A percentile compares a stretch with the other conserved stretches of the same genome.
phyloP scores from a whole-genome alignment of 2,888 invertebrate genomes.

The Lydus trimaculatus region DNA sequence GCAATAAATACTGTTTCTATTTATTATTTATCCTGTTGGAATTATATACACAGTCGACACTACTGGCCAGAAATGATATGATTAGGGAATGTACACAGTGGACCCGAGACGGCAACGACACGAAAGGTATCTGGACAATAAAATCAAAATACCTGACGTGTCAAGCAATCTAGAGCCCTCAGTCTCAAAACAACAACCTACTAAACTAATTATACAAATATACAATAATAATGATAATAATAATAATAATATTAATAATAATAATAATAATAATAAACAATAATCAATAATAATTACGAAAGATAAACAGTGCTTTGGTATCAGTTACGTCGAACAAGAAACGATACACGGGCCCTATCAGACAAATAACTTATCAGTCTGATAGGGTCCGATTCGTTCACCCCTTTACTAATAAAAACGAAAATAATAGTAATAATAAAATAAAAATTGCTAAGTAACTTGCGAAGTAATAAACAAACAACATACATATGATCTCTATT shows the following conservation, averaged over 20 bases:
- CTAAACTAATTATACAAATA: constrained; percentile 57
- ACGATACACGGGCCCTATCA: constrained; percentile 15
- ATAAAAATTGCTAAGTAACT: background rate
- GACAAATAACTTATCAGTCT: constrained; percentile 11
- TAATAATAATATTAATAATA: constrained; percentile 52
- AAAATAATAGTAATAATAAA: constrained; percentile 14
- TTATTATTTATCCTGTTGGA: background rate
- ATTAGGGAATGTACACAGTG: constrained; percentile 59
- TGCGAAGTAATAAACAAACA: background rate
- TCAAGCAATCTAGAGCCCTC: constrained; percentile 48
- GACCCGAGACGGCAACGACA: constrained; percentile 44
- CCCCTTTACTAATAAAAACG: background rate
- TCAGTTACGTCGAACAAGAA: constrained; percentile 61
- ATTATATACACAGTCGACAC: constrained; percentile 52
- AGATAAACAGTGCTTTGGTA: constrained; percentile 63
- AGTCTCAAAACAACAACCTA: constrained; percentile 61
- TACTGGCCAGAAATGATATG: constrained; percentile 60
- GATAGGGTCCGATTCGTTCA: constrained; percentile 13
- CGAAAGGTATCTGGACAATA: constrained; percentile 20
- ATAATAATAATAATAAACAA: constrained; percentile 51
- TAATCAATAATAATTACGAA: constrained; percentile 57
- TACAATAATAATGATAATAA: constrained; percentile 55
- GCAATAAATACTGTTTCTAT: constrained; percentile 48
- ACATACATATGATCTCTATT: background rate
- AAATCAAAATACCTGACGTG: constrained; percentile 15